Evolutionary conservation across 1,140 invertebrate genomes (phyloP).

Genomic region (Drosophila jambulina): DNA sequence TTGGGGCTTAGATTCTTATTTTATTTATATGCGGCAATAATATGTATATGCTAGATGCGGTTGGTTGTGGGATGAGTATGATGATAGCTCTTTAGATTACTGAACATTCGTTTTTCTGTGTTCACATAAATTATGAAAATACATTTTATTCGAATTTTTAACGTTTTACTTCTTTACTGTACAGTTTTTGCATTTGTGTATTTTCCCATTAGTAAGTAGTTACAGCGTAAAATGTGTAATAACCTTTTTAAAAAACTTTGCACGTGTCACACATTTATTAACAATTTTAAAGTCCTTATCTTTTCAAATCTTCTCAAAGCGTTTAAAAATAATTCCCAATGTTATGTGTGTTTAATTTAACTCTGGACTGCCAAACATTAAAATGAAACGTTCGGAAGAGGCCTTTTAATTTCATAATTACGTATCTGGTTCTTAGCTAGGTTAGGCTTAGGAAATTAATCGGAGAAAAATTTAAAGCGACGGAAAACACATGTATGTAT

Average conservation of each 20-base stretch:
- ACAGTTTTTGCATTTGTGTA: conserved; percentile 54
- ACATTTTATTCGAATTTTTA: conserved; percentile 79
- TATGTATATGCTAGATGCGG: conserved; percentile 65
- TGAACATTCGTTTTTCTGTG: conserved; percentile 63
- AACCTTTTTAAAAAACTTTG: conserved; percentile 65
- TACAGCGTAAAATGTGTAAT: conserved; percentile 51
- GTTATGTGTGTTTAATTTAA: conserved; percentile 48
- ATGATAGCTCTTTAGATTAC: conserved; percentile 48
- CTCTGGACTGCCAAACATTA: conserved; percentile 55
- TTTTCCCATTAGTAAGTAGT: conserved; percentile 34
- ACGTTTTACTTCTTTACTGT: conserved; percentile 70
- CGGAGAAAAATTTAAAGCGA: conserved; percentile 33
- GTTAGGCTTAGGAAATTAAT: conserved; percentile 27
- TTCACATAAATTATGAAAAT: conserved; percentile 80
- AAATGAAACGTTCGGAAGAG: conserved; percentile 59
- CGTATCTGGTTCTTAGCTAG: conserved; percentile 76
- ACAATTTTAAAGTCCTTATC: conserved; percentile 56
- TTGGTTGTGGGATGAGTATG: conserved; percentile 22
- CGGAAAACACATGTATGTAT: conserved; percentile 31
- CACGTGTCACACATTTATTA: conserved; percentile 67
- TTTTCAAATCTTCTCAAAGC: conserved; percentile 67
- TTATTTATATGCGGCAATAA: conserved; percentile 70
- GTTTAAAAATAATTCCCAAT: conserved; percentile 62
- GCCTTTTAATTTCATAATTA: conserved; percentile 75
- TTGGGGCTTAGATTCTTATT: conserved; percentile 65